Conservation (phyloP, 2,888 invertebrate genomes). For the Pilophorus perplexus region DNA sequence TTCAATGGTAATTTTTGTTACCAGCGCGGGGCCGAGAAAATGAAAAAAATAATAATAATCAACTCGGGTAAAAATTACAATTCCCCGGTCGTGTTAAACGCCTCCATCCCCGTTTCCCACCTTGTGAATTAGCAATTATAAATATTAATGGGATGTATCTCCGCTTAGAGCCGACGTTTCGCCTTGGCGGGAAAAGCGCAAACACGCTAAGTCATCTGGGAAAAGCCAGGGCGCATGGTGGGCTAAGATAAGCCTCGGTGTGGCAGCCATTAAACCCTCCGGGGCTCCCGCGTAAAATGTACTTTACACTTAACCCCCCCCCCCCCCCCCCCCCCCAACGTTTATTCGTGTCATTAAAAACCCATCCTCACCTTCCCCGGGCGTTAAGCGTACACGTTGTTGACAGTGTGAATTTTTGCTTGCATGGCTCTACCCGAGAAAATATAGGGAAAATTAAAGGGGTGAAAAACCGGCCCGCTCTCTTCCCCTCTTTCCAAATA, state of each 20-base stretch:
- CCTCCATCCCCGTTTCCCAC: not conserved
- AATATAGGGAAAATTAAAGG: not conserved
- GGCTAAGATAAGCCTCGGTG: constrained; percentile 22
- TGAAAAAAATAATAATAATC: no score
- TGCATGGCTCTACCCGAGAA: not conserved
- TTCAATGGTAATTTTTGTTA: no score
- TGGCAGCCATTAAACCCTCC: no score
- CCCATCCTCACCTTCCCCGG: constrained; percentile 3
- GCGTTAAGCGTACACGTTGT: constrained; percentile 22
- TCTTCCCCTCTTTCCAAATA: constrained; percentile 2
- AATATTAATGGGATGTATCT: constrained; percentile 14
- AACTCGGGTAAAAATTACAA: no score
- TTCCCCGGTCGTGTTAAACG: not conserved
- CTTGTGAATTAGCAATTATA: constrained; percentile 27
- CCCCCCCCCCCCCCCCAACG: constrained; percentile 7
- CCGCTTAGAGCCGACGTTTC: not conserved
- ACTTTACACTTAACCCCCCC: no score
- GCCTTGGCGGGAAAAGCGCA: constrained; percentile 13
- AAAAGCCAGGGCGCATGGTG: constrained; percentile 26
- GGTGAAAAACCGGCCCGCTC: not conserved
- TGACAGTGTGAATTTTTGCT: constrained; percentile 9
- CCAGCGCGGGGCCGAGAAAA: no score
- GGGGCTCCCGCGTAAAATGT: no score
- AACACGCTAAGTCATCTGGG: constrained; percentile 37
- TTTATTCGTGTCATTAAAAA: constrained; percentile 32